These are phyloP conservation scores for Lasioglossum lativentre DNA, from an alignment of 2,888 invertebrate species.

Conservation along the genomic window DNA sequence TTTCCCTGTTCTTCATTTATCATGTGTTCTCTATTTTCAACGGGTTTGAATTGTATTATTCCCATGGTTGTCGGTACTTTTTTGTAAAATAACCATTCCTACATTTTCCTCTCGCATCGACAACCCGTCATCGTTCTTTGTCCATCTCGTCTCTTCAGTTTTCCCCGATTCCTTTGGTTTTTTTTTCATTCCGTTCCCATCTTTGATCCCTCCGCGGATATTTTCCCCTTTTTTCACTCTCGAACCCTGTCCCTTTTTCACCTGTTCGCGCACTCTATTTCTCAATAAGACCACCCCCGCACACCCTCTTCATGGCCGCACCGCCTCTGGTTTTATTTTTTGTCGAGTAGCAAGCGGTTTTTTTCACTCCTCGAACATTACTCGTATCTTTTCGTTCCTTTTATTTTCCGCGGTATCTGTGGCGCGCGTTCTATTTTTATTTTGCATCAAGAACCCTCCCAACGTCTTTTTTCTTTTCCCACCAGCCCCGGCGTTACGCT, in stretches of 20 bases:
- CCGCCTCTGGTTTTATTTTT: background rate
- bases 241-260: background rate
- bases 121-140: background rate
- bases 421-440: background rate
- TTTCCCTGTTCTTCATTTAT: background rate
- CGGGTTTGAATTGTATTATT: background rate
- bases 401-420: background rate
- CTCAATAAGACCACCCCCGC: background rate
- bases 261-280: background rate
- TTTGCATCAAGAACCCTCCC: background rate
- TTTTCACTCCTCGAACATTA: background rate
- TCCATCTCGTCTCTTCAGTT: background rate
- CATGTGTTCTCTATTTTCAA: background rate
- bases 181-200: background rate
- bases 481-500: background rate
- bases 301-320: background rate
- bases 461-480: background rate
- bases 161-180: background rate
- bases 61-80: background rate
- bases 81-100: background rate
- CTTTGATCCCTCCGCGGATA: background rate
- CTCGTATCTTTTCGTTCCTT: background rate
- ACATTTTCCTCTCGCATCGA: background rate
- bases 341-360: background rate
- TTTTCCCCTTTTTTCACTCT: background rate